Base-by-base conservation (phyloP, 1,140 invertebrate genomes). In the Arion vulgaris region DNA sequence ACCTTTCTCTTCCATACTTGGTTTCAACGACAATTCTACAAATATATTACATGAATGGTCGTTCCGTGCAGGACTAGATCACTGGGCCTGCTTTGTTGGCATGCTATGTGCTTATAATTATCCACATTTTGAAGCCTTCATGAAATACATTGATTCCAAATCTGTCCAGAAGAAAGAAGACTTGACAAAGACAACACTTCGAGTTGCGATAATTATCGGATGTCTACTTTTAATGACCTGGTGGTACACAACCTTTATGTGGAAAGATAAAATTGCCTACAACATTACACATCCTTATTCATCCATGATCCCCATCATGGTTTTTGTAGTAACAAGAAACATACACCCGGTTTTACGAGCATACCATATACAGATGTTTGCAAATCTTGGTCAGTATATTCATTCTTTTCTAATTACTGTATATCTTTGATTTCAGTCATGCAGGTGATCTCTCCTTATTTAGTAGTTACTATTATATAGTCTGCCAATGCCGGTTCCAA, bases 71-170 rank as follows among this genome's bases (percentile, higher is more conserved):
- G 87, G 87, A 0, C 84, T 90, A 11, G 89, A 90, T 78, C 89
- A 89, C 68, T 90, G 88, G 88, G 88, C 86, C 5, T 88, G 86
- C 71, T 85, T 89, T 39, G 38, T 86, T 34, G 89, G 89, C 0
- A 90, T 90, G 89, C 73, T 90, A 9, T 90, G 88, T 80, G 89
- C 89, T 15, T 90, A 89, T 76, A 90, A 89, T 76, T 89, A 89
- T 72, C 88, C 89, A 4, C 83, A 89, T 80, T 89, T 86, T 77
- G 88, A 90, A 83, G 71, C 71, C 2, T 85, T 89, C n/a, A 82
- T 89, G 62, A 82, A 84, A 36, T 84, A 84, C 32, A 19, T 89
- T n/a, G 88, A 89, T 5, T n/a, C 45, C 0, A 39, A 57, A 41
- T 76, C 81, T 19, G 38, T 23, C 19, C 57, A 41, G 32, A 28